phyloP scores from a whole-genome alignment of 2,797 vertebrate species.

The Channallabes apus region DNA sequence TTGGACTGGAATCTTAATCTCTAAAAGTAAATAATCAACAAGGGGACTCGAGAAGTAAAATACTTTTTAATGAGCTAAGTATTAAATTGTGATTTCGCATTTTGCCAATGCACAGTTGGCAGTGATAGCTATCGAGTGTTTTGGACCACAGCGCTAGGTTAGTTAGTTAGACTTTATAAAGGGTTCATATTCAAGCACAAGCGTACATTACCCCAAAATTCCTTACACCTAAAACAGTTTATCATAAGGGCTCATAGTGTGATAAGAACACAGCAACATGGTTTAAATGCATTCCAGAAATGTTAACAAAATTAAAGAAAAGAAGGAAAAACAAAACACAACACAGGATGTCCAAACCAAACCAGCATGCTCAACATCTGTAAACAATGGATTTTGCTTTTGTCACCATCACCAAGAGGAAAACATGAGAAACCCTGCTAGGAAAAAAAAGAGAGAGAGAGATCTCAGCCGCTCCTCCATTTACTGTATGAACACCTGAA shows the following conservation, averaged over 20 bases:
- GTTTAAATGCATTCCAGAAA: constrained; percentile 78
- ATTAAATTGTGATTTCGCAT: constrained; percentile 55
- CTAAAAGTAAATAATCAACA: constrained; percentile 6
- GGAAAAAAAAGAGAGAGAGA: constrained; percentile 31
- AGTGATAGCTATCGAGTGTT: constrained; percentile 69
- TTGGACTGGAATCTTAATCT: not conserved
- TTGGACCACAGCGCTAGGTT: constrained; percentile 44
- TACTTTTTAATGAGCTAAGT: constrained; percentile 48
- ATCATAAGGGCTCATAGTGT: constrained; percentile 72
- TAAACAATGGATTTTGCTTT: constrained; percentile 66
- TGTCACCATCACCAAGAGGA: constrained; percentile 56
- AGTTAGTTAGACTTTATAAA: constrained; percentile 61
- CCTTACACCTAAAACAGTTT: constrained; percentile 76
- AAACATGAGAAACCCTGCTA: constrained; percentile 45
- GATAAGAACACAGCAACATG: constrained; percentile 76
- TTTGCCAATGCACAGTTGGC: constrained; percentile 69
- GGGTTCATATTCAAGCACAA: constrained; percentile 73
- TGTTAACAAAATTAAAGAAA: constrained; percentile 45
- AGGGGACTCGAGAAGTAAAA: constrained; percentile 3
- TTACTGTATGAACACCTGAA: constrained; percentile 46
- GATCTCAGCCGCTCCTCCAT: constrained; percentile 30
- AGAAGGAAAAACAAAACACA: constrained; percentile 67
- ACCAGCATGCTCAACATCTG: constrained; percentile 80
- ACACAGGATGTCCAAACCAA: constrained; percentile 80
- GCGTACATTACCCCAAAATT: constrained; percentile 69